These are phyloP conservation scores for Epinotia demarniana DNA, from an alignment of 2,888 invertebrate genomes.

Conservation along the genomic window DNA sequence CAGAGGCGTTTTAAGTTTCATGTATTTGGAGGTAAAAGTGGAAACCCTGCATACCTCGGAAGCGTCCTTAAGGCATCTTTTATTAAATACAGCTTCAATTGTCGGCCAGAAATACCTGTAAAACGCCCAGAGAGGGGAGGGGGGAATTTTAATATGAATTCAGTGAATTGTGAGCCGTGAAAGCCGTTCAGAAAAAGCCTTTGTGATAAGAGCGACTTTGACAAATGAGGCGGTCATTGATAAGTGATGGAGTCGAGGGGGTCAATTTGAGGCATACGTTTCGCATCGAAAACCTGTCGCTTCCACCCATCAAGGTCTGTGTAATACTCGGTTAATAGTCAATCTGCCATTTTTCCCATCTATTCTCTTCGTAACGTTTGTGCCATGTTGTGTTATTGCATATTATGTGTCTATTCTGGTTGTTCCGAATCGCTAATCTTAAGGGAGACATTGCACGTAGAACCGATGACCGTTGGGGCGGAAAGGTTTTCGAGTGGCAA, in stretches of 20 bases:
- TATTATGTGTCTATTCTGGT: too few species aligned
- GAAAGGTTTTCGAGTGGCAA: too few species aligned
- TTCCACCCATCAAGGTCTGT: too few species aligned
- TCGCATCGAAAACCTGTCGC: too few species aligned
- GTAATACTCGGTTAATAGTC: too few species aligned
- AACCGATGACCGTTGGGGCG: too few species aligned
- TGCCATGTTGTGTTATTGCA: too few species aligned
- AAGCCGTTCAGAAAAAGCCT: slow-evolving; percentile 9
- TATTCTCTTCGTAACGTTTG: too few species aligned
- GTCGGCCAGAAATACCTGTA: slow-evolving; percentile 25
- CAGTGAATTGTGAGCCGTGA: slow-evolving; percentile 13
- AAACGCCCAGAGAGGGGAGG: not conserved
- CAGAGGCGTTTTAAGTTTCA: too few species aligned
- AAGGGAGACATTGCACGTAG: too few species aligned
- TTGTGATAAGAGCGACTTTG: slow-evolving; percentile 29
- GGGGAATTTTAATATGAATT: slow-evolving; percentile 8
- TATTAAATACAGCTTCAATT: slow-evolving; percentile 22
- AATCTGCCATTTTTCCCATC: too few species aligned
- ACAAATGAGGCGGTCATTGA: slow-evolving; percentile 14
- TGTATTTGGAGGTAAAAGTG: not conserved
- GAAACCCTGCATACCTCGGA: not conserved
- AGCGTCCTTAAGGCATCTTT: slow-evolving; percentile 10
- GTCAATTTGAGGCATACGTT: not conserved
- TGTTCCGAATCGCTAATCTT: too few species aligned
- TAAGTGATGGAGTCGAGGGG: not conserved